phyloP scores from a whole-genome alignment of 1,140 invertebrate species.

The Halesus radiatus region DNA sequence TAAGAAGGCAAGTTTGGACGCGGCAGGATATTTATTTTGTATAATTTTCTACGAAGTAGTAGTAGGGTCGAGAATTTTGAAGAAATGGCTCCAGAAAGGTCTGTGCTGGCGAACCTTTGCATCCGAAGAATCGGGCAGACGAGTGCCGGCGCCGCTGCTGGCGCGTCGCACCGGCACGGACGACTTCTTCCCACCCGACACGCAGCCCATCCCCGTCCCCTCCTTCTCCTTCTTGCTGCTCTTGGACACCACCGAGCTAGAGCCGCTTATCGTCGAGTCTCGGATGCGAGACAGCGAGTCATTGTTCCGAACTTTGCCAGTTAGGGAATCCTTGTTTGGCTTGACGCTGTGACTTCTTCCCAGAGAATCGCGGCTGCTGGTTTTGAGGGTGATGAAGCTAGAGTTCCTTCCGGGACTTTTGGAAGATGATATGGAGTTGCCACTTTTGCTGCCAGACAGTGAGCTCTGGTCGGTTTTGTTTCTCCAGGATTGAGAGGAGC shows the following conservation, averaged over 20 bases:
- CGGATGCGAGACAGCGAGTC: constrained; percentile 67
- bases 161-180: constrained; percentile 53
- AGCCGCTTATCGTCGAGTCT: constrained; percentile 45
- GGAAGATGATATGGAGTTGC: constrained; percentile 59
- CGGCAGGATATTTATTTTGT: constrained; percentile 12
- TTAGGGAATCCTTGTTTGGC: constrained; percentile 74
- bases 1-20: constrained; percentile 52
- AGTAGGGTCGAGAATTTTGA: constrained; percentile 52
- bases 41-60: constrained; percentile 40
- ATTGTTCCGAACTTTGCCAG: constrained; percentile 70
- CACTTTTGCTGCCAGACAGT: constrained; percentile 59
- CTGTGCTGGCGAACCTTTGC: constrained; percentile 53
- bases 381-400: constrained; percentile 48
- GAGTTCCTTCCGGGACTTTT: constrained; percentile 58
- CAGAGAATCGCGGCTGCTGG: constrained; percentile 63
- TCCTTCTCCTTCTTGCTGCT: constrained; percentile 47
- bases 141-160: constrained; percentile 45
- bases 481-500: constrained; percentile 68
- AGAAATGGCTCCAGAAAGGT: constrained; percentile 53
- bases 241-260: constrained; percentile 48
- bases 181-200: constrained; percentile 52
- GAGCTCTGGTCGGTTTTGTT: constrained; percentile 62
- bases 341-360: constrained; percentile 66
- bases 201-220: constrained; percentile 27
- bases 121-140: constrained; percentile 54